Evolutionary conservation across 2,113 vertebrate genomes (phyloP).

Genomic region (Orcinus orca): DNA sequence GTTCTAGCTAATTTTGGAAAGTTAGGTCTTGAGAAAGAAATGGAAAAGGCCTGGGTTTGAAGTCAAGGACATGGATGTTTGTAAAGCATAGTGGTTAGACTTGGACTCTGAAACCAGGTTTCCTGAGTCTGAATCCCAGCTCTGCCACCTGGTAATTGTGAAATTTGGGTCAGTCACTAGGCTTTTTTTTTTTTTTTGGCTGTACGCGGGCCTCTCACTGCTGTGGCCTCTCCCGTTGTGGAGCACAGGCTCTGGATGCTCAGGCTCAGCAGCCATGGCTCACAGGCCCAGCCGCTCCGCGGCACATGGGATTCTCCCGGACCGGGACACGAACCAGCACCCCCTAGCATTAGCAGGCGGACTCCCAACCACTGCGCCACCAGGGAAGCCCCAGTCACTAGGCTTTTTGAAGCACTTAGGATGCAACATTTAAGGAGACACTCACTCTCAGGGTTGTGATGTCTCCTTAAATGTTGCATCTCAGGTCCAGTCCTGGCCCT

Average conservation of each 20-base stretch:
- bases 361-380: too few species aligned
- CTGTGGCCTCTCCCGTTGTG: too few species aligned
- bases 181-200: neutral
- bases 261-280: too few species aligned
- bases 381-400: neutral
- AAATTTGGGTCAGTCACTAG: neutral
- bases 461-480: neutral
- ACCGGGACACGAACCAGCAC: fast-evolving
- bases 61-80: neutral
- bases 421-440: neutral
- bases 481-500: neutral
- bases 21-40: neutral
- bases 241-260: too few species aligned
- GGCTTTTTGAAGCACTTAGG: neutral
- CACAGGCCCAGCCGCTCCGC: too few species aligned
- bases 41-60: neutral
- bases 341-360: too few species aligned
- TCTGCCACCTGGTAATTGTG: neutral
- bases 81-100: neutral
- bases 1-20: constrained; percentile 13
- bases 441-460: neutral
- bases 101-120: neutral
- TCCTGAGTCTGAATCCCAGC: neutral
- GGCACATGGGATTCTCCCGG: too few species aligned
- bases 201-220: too few species aligned